A percentile compares a stretch with the other conserved stretches of the same genome.
Conservation (phyloP, 35 echinoderm and acorn worm species). For the Patiria miniata region DNA sequence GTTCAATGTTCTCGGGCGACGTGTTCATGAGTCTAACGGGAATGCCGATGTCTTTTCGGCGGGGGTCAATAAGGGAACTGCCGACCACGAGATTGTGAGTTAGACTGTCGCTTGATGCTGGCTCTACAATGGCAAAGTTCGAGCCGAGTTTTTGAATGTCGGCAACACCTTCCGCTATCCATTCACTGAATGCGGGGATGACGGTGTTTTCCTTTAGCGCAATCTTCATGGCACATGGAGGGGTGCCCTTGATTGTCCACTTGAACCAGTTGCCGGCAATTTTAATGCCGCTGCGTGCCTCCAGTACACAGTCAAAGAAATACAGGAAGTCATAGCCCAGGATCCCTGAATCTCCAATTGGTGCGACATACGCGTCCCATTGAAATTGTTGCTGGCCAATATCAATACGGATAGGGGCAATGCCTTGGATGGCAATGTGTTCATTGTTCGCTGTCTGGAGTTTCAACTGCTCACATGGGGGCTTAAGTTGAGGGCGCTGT, state of each 20-base stretch:
- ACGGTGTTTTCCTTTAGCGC: background rate
- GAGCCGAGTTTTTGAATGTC: background rate
- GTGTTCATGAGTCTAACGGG: conserved; percentile 54
- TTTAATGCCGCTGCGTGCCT: conserved; percentile 34
- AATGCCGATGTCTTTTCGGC: conserved; percentile 22
- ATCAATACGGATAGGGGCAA: no score
- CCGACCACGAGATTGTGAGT: conserved; percentile 36
- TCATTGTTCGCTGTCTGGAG: no score
- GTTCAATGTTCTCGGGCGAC: background rate
- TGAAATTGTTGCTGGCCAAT: no score
- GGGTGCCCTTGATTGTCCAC: conserved; percentile 38
- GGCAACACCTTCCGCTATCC: conserved; percentile 39
- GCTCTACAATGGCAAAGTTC: conserved; percentile 36
- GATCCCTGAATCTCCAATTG: conserved; percentile 37
- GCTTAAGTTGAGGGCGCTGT: background rate
- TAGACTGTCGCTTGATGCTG: background rate
- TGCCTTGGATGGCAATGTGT: no score
- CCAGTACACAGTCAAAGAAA: conserved; percentile 40
- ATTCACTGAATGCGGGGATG: conserved; percentile 53
- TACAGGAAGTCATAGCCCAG: conserved; percentile 64
- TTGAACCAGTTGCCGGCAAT: conserved; percentile 24
- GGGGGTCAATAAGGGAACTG: background rate
- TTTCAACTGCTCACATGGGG: background rate
- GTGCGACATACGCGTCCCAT: conserved; percentile 59
- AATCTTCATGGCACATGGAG: background rate